Evolutionary conservation across 2,888 invertebrate species (phyloP), one percentile per base, ranked within the genome.

Genomic region (Pandemis cinnamomeana): DNA sequence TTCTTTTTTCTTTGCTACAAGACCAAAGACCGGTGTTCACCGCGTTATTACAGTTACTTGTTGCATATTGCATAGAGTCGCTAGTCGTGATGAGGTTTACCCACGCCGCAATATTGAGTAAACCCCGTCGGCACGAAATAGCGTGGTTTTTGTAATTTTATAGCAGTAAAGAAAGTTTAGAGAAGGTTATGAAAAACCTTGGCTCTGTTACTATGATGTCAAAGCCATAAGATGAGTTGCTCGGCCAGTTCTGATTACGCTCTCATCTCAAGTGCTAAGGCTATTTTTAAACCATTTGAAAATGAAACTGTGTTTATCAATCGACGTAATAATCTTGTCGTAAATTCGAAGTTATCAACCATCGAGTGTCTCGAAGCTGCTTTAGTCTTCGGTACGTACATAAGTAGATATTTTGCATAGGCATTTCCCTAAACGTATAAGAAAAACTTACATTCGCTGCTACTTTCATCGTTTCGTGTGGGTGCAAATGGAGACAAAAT

Each of bases 71-170:
- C 69, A 70, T 61, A 63, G 72, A 72, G 70, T 36, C 51, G n/a
- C 51, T 62, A 58, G 69, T 74, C 64, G 70, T 70, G 70, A 66
- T 67, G 66, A 70, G 53, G 70, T 70, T 58, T 63, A 13, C 48
- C 53, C 20, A 53, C 44, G 66, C 70, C 64, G 70, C 70, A 74
- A 70, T 74, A 66, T 70, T 70, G 66, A 53, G 73, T 61, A 66
- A 74, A 74, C 66, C 46, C 66, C 53, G 53, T 51, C 44, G 42
- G 67, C 67, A 67, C 67, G 67, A 67, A 58, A 58, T 58, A 58
- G 44, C 51, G 73, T 73, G 70, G 70, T 66, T 70, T 70, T 70
- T 60, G 61, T 70, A 66, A 74, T 70, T 53, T 74, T 55, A 70
- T 51, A 51, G 61, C 46, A 60, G 51, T 20, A 63, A 66, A 51